Percentiles rank a stretch among this genome's conserved stretches.
These are phyloP conservation scores for Sylvietta virens DNA, from an alignment of 2,113 vertebrate species.

Conservation along the genomic window DNA sequence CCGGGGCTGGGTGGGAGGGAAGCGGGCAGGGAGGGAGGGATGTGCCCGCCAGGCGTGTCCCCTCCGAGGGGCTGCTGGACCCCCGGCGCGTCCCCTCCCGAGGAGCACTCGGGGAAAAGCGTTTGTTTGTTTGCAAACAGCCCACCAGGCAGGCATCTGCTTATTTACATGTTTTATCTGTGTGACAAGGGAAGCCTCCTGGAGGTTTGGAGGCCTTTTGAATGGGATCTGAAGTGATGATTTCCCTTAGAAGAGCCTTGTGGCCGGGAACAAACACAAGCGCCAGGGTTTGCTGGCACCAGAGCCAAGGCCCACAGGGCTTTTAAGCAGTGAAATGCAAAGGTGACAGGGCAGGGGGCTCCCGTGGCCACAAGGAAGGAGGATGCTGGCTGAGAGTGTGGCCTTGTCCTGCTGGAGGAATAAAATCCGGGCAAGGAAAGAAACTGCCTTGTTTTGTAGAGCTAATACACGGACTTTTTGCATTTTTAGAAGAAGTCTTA, in stretches of 20 bases:
- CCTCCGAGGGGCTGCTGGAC: too few species aligned
- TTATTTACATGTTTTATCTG: slow-evolving; percentile 29
- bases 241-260: not conserved
- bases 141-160: slow-evolving; percentile 6
- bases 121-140: not conserved
- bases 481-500: not conserved
- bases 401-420: not conserved
- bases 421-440: not conserved
- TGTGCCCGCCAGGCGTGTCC: too few species aligned
- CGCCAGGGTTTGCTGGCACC: not conserved
- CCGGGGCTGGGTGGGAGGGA: not conserved
- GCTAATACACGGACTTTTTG: not conserved
- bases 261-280: not conserved
- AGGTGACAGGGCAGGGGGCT: not conserved
- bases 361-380: not conserved
- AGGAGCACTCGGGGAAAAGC: not conserved
- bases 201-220: not conserved
- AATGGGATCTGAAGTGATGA: not conserved
- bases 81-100: too few species aligned
- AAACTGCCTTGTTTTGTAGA: not conserved
- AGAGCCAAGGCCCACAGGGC: accelerated
- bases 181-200: slow-evolving; percentile 20
- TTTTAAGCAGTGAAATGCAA: not conserved
- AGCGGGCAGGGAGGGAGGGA: not conserved
- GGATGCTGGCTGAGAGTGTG: not conserved